A percentile compares a stretch with the other conserved stretches of the same genome.
These are phyloP conservation scores for Lanistes nyassanus DNA, from an alignment of 1,140 invertebrate species.

Conservation along the genomic window DNA sequence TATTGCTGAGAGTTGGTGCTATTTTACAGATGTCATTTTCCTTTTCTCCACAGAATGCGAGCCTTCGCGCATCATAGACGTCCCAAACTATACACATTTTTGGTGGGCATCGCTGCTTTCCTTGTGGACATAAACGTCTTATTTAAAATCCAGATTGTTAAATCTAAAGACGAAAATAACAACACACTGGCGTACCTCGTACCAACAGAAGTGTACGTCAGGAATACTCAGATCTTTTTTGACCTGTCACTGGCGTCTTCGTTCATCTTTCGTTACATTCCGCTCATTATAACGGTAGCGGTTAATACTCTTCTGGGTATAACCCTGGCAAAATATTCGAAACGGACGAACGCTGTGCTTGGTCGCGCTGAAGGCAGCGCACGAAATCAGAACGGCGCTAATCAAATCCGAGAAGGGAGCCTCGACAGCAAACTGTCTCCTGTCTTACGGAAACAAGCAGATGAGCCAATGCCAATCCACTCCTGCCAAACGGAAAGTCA, in stretches of 20 bases:
- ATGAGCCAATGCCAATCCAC: not conserved
- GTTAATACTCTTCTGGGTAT: not conserved
- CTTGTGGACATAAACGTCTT: not conserved
- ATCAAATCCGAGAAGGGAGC: not conserved
- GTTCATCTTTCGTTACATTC: constrained; percentile 1
- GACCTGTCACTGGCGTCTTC: not conserved
- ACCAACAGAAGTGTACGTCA: not conserved
- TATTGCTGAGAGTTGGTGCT: not conserved
- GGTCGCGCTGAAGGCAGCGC: not conserved
- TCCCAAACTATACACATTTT: not conserved
- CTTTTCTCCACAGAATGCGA: not conserved
- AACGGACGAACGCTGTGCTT: not conserved
- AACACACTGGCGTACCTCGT: too few species aligned
- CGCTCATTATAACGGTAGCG: not conserved
- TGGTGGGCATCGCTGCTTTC: not conserved
- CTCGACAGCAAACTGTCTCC: not conserved
- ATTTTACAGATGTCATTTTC: not conserved
- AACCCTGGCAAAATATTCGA: not conserved
- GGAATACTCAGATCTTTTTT: not conserved
- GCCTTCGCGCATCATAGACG: not conserved
- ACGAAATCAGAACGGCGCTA: not conserved
- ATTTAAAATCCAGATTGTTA: not conserved
- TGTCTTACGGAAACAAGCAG: not conserved
- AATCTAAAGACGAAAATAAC: not conserved
- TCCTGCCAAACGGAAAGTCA: not conserved